These are phyloP conservation scores for Drosophila albomicans DNA, from an alignment of 1,140 invertebrate genomes.

Conservation along the genomic window DNA sequence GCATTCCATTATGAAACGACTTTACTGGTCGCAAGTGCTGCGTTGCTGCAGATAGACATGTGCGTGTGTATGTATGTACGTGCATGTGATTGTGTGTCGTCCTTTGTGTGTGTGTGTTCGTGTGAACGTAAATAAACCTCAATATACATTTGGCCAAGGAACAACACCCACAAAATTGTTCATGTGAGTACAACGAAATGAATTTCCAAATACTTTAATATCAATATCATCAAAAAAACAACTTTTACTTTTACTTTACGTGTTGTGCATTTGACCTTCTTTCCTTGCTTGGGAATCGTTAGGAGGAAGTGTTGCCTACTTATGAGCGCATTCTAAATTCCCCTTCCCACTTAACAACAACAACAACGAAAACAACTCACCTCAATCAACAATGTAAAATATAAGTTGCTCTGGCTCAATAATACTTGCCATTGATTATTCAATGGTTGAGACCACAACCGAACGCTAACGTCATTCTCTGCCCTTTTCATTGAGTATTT, in stretches of 20 bases:
- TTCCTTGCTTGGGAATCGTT: constrained; percentile 27
- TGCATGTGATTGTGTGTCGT: constrained; percentile 36
- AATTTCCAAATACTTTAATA: constrained; percentile 5
- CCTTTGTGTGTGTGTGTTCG: constrained; percentile 19
- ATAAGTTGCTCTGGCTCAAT: constrained; percentile 24
- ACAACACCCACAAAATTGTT: constrained; percentile 61
- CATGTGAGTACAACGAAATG: constrained; percentile 65
- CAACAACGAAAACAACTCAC: constrained; percentile 42
- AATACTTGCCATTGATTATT: constrained; percentile 68
- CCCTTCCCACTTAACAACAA: constrained; percentile 29
- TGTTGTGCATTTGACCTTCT: constrained; percentile 52
- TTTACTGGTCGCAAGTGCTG: constrained; percentile 47
- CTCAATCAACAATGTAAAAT: constrained; percentile 41
- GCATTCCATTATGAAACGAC: constrained; percentile 74
- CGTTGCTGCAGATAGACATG: constrained; percentile 44
- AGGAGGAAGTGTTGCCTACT: constrained; percentile 53
- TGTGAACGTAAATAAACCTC: constrained; percentile 75
- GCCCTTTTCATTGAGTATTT: not conserved
- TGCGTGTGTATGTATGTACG: constrained; percentile 56
- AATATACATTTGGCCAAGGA: constrained; percentile 38
- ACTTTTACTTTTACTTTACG: constrained; percentile 37
- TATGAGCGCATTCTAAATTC: constrained; percentile 49
- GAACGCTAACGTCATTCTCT: constrained; percentile 8
- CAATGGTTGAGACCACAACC: constrained; percentile 41
- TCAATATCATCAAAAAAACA: constrained; percentile 22